These are phyloP conservation scores for Drosophila mojavensis DNA, from an alignment of 1,140 invertebrate genomes.

Conservation along the genomic window DNA sequence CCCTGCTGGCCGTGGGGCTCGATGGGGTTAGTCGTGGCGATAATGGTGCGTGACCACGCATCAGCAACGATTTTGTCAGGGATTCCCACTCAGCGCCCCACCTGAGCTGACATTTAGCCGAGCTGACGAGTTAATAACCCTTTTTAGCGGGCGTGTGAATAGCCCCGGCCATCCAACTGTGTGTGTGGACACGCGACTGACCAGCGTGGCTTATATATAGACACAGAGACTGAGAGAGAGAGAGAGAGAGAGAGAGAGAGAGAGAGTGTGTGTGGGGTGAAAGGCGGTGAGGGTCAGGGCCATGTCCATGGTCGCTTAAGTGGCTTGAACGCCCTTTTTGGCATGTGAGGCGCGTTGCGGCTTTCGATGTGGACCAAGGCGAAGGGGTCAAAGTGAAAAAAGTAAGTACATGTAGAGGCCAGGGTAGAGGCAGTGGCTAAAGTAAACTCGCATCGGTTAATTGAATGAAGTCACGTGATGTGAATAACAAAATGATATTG, in stretches of 20 bases:
- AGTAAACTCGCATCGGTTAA: slow-evolving; percentile 69
- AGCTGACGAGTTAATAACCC: slow-evolving; percentile 84
- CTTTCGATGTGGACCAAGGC: slow-evolving; percentile 19
- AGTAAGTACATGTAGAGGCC: neutral
- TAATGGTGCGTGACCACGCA: slow-evolving; percentile 84
- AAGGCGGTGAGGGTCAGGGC: slow-evolving; percentile 21
- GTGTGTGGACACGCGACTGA: slow-evolving; percentile 40
- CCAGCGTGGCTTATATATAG: slow-evolving; percentile 4
- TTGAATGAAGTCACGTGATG: slow-evolving; percentile 84
- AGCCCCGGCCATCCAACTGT: neutral
- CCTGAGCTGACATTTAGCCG: slow-evolving; percentile 75
- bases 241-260: neutral
- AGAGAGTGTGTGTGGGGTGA: neutral
- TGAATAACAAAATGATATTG: slow-evolving; percentile 75
- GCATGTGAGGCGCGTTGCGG: slow-evolving; percentile 52
- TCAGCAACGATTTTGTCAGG: slow-evolving; percentile 79
- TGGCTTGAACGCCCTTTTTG: slow-evolving; percentile 82
- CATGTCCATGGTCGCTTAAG: slow-evolving; percentile 62
- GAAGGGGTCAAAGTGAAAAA: neutral
- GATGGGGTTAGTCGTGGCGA: slow-evolving; percentile 39
- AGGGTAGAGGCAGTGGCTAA: neutral
- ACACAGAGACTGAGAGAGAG: neutral
- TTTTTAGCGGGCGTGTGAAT: slow-evolving; percentile 79
- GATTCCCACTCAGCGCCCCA: slow-evolving; percentile 48
- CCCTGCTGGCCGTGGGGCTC: slow-evolving; percentile 8